These are phyloP conservation scores for Drosophila testacea DNA, from an alignment of 2,888 invertebrate species.

Conservation along the genomic window DNA sequence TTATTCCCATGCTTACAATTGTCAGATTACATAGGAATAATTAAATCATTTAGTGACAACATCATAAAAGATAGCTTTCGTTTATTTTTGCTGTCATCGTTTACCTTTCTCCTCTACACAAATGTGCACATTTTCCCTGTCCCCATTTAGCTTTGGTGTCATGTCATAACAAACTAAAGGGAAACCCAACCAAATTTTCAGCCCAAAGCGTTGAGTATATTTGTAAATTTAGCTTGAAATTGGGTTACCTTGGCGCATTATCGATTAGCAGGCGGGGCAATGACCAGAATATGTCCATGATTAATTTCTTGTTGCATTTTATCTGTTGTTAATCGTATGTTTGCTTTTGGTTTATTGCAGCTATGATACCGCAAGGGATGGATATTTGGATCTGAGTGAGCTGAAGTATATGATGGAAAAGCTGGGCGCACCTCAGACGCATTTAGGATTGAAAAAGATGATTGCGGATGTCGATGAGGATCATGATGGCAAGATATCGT, in stretches of 20 bases:
- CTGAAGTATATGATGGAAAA: conserved; percentile 99
- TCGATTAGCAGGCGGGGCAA: conserved; percentile 59
- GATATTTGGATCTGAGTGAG: conserved; percentile 94
- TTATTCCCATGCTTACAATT: neutral
- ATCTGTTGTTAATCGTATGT: neutral
- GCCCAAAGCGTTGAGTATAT: neutral
- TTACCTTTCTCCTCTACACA: conserved; percentile 13
- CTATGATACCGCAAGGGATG: conserved; percentile 95
- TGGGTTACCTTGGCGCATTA: conserved; percentile 58
- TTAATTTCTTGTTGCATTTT: neutral
- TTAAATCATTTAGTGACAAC: neutral
- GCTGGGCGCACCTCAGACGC: conserved; percentile 97
- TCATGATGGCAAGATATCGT: conserved; percentile 93
- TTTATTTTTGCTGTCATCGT: conserved; percentile 1
- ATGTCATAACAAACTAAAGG: conserved; percentile 25
- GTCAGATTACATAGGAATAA: neutral
- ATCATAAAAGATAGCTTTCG: neutral
- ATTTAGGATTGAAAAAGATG: conserved; percentile 97
- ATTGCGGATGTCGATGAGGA: conserved; percentile 96
- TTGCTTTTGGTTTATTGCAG: conserved; percentile 86
- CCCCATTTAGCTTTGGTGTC: conserved; percentile 13
- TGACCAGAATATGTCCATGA: conserved; percentile 29
- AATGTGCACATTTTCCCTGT: conserved; percentile 19
- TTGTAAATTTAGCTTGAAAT: conserved; percentile 53
- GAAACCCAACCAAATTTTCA: conserved; percentile 17